Evolutionary conservation across 2,113 vertebrate genomes (phyloP), one percentile per base, ranked within the genome.

Genomic region (Centrocercus urophasianus): DNA sequence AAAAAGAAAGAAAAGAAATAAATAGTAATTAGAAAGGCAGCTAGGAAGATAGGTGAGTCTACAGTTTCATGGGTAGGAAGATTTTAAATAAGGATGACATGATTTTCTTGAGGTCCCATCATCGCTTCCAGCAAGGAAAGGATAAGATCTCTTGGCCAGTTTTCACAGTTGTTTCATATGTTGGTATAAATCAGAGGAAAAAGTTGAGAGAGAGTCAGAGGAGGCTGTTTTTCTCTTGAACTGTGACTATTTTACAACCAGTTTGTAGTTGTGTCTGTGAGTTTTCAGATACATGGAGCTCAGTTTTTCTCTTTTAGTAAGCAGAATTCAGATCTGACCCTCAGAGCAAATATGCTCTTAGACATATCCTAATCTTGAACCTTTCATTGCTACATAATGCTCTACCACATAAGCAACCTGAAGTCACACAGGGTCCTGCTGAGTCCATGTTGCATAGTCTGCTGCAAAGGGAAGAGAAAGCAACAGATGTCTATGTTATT

Each of bases 301-400:
- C 40, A 77, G 30, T 66, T 86, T 48, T 54, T 92, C 15, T 11
- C 18, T 89, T 91, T 43, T n/a, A 11, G 40, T 57, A 42, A 59
- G 65, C 30, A 43, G 45, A 89, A 72, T 59, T 75, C 75, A 67
- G 27, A 28, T 90, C 50, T n/a, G 57, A 73, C 22, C 60, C 54
- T 48, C 30, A 40, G 56, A 14, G 48, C 3, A 0, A 36, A 4
- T 7, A 11, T 27, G 4, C 4, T 80, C 22, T n/a, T 42, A 59
- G 52, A n/a, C 7, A 34, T 28, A 47, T 10, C 21, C 75, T 65
- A 28, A 69, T 69, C 38, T 60, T 42, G 57, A 17, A 47, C 47
- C 25, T 4, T 65, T 56, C n/a, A 40, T 10, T 38, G 36, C 28
- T 63, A 40, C 20, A 3, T 52, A 28, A 63, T 42, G 25, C 42